A percentile compares a stretch with the other conserved stretches of the same genome.
phyloP scores from a whole-genome alignment of 1,140 invertebrate species.

The Drosophila tristis region DNA sequence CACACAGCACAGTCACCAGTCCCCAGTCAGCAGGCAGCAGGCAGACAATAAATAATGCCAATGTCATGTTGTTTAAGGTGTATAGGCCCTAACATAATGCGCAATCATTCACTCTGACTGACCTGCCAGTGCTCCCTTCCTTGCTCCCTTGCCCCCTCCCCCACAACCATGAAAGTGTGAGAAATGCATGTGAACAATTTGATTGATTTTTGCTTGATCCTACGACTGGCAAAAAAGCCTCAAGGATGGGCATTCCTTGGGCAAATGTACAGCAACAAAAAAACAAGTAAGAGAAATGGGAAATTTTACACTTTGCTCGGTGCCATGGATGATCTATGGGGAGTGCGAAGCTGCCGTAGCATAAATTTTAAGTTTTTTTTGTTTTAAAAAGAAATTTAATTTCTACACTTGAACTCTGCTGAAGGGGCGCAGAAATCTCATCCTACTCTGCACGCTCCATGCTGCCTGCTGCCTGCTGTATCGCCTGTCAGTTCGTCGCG shows the following conservation, averaged over 20 bases:
- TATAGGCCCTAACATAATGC: conserved; percentile 59
- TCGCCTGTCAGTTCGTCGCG: conserved; percentile 25
- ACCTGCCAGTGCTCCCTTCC: neutral
- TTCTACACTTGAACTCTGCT: conserved; percentile 58
- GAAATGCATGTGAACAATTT: conserved; percentile 60
- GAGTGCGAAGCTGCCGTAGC: no score
- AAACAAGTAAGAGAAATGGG: neutral
- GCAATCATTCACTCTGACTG: conserved; percentile 56
- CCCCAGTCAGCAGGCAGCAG: conserved; percentile 4
- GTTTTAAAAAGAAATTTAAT: conserved; percentile 43
- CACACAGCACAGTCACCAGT: neutral
- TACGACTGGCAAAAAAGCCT: conserved; percentile 17
- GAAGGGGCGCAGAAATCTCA: neutral
- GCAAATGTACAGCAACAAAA: neutral
- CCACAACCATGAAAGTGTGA: conserved; percentile 35
- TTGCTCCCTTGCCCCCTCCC: neutral
- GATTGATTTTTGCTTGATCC: conserved; percentile 58
- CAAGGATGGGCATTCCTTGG: conserved; percentile 26
- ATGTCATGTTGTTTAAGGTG: conserved; percentile 66
- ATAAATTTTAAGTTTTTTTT: conserved; percentile 2
- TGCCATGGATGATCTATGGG: no score
- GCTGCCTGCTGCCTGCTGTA: neutral
- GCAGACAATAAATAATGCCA: conserved; percentile 74
- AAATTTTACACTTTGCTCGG: no score
- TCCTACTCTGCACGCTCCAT: neutral